These are phyloP conservation scores for Phycodurus eques DNA, from an alignment of 2,113 vertebrate genomes.

Conservation along the genomic window DNA sequence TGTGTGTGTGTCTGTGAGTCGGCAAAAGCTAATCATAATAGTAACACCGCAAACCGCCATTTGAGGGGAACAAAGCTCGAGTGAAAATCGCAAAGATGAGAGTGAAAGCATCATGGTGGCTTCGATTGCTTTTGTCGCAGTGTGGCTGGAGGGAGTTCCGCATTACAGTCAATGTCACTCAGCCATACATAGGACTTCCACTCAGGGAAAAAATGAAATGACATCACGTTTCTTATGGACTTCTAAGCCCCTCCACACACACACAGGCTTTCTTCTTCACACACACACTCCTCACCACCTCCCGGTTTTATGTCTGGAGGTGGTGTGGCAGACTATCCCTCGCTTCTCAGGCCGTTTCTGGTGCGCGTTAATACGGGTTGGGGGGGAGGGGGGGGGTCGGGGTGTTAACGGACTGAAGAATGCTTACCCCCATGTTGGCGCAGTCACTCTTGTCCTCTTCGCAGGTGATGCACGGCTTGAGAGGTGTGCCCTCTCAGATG, in stretches of 20 bases:
- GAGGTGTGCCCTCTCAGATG: constrained; percentile 51
- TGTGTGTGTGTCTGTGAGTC: not conserved
- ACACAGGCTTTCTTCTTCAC: no score
- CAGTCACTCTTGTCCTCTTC: constrained; percentile 69
- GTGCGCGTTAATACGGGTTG: constrained; percentile 30
- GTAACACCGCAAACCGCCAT: not conserved
- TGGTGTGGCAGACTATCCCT: constrained; percentile 10
- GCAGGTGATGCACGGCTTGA: constrained; percentile 75
- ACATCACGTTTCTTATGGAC: constrained; percentile 30
- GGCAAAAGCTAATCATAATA: not conserved
- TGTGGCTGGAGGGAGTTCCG: constrained; percentile 57
- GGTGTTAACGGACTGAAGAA: not conserved
- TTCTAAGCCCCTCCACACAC: not conserved
- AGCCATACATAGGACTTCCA: constrained; percentile 35
- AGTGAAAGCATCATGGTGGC: constrained; percentile 2
- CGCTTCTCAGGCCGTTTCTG: constrained; percentile 52
- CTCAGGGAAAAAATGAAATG: constrained; percentile 19
- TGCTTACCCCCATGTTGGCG: constrained; percentile 81
- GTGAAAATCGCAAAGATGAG: not conserved
- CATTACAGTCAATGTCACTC: constrained; percentile 73
- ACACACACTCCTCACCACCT: not conserved
- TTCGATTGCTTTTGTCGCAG: constrained; percentile 66
- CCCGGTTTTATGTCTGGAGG: not conserved
- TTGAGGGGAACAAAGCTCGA: not conserved
- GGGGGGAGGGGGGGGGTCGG: not conserved